Conservation (phyloP, 2,888 invertebrate species). For the Odiellus spinosus region DNA sequence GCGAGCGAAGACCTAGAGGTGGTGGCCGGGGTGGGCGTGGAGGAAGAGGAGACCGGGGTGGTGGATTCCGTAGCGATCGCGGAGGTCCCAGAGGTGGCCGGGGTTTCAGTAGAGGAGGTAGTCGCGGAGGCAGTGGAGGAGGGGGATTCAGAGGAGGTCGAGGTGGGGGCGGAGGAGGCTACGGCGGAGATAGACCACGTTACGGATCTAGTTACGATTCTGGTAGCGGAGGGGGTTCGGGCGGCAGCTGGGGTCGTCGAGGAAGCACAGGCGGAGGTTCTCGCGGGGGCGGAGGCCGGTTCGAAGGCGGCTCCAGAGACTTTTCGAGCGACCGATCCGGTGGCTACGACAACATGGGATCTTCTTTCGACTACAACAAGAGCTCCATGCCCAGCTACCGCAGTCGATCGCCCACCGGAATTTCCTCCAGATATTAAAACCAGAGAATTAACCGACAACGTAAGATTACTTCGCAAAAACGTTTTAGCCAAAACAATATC, state of each 20-base stretch:
- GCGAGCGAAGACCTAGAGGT: not conserved
- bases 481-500: no score
- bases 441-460: no score
- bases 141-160: constrained; percentile 1
- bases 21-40: constrained; percentile 6
- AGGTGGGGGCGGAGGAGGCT: not conserved
- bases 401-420: constrained; percentile 1
- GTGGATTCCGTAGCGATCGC: constrained; percentile 7
- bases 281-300: not conserved
- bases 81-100: constrained; percentile 8
- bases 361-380: not conserved
- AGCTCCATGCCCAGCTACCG: constrained; percentile 1
- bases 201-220: constrained; percentile 42
- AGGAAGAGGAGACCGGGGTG: constrained; percentile 3
- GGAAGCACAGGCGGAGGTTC: not conserved
- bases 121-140: constrained; percentile 3
- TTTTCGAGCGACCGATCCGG: not conserved
- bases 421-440: no score
- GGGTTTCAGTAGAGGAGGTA: constrained; percentile 1
- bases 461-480: no score
- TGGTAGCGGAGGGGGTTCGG: constrained; percentile 12
- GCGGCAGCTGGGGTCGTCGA: constrained; percentile 20
- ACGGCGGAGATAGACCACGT: constrained; percentile 31
- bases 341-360: not conserved
- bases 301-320: not conserved